Evolutionary conservation across 53 echinoderm and acorn worm species (phyloP), one percentile per base, ranked within the genome.

Genomic region (Apostichopus leukothele): DNA sequence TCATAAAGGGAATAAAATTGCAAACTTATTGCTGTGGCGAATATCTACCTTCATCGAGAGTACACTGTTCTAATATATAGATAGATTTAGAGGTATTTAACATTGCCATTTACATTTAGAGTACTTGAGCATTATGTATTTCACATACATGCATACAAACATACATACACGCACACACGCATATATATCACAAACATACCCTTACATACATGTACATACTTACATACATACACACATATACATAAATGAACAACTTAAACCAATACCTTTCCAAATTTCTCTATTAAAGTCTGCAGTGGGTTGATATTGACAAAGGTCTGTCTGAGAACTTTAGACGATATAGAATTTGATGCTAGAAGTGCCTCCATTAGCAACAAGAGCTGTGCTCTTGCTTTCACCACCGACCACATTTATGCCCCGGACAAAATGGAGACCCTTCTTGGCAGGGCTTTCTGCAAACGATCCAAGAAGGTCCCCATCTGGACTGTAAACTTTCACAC

Each of bases 401-500:
- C 75, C 50, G 23, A 61, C 59, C 4, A 92, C 80, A 21, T 74
- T 78, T 26, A 92, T 77, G 8, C 92, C 92, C 19, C 92, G 27
- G 50, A 73, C 92, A 66, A 89, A 92, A 78, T 89, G 83, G 5
- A 87, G 75, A 3, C 85, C 85, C n/a, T 27, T 85, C 85, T 60
- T 39, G 75, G 74, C 75, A 39, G 79, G 89, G 13, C 80, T 78
- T 55, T 92, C 92, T 10, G 89, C 92, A 13, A 92, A 92, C 10
- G 68, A 60, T 4, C 92, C 89, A 5, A 92, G 50, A 14, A 76
- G 75, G 9, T 89, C 89, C 6, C 92, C 92, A 25, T 67, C 89
- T 11, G 89, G 86, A 25, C 76, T 77, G 87, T 92, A 92, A 13
- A 92, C 92, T 25, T 85, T 85, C 20, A 92, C 89, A 9, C 86